Base-by-base conservation (phyloP, 2,888 invertebrate species). In the Eristalinus aeneus region DNA sequence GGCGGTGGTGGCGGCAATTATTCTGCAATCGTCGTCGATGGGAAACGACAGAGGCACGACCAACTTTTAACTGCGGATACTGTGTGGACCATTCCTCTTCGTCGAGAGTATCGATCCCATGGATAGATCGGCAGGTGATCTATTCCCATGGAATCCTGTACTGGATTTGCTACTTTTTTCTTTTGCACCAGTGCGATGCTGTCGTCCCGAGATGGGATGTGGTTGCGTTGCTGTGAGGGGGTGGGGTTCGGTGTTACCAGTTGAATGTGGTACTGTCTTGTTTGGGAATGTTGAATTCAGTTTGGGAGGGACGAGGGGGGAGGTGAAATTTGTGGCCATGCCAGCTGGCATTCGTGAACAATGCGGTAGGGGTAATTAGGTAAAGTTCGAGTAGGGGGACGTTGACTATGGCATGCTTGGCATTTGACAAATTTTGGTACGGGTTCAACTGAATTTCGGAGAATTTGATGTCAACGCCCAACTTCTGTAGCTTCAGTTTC, bases 81-180 rank as follows among this genome's bases (percentile, higher is more conserved):
- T 60, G 39, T 60, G 22, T 23, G 34, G 61, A 39, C 68, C 22
- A 53, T 65, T 81, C 65, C 58, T 81, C 60, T 27, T 78, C 34
- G 61, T 63, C 22, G 32, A 3, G 11, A 20, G 39, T 12, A 34
- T 54, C 23, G 69, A 79, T 83, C 79, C 58, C 58, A 65, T 53
- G 60, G 79, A 69, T 74, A 64, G 83, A 84, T 74, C 79, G 71
- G 63, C 74, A 79, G 80, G 84, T 80, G 84, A 85, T 85, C 84
- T 80, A 80, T 80, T 77, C 34, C 39, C 63, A 58, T 27, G 61
- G 68, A 75, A 56, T 64, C 53, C 46, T 60, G 71, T 53, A 65
- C 60, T 69, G 79, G 74, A 71, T 79, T 39, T 54, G 79, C 53
- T 54, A 54, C 53, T 68, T 53, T 74, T 78, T 65, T 73, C 56